phyloP scores from a whole-genome alignment of 2,888 invertebrate species.

The Acleris holmiana region DNA sequence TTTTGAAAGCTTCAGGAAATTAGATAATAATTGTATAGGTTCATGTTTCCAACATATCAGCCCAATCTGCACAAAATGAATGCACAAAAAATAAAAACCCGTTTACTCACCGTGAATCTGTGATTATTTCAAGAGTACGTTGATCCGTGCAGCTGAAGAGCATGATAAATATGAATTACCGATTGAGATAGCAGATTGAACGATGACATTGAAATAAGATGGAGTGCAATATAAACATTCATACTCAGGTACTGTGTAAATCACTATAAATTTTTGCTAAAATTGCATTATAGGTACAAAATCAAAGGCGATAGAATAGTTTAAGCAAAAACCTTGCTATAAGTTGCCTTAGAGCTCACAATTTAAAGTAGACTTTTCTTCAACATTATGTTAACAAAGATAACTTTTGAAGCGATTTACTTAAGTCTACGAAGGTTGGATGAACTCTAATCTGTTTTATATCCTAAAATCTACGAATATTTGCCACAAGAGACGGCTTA shows the following conservation, averaged over 20 bases:
- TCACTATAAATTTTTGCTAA: constrained; percentile 15
- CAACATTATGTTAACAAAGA: constrained; percentile 3
- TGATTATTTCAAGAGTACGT: too few species aligned
- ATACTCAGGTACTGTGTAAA: constrained; percentile 20
- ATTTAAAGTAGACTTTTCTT: constrained; percentile 2
- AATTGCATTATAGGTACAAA: constrained; percentile 25
- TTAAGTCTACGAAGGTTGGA: constrained; percentile 25
- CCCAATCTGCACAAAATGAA: too few species aligned
- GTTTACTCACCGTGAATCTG: too few species aligned
- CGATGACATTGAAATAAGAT: constrained; percentile 18
- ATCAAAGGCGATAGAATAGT: constrained; percentile 12
- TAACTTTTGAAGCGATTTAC: constrained; percentile 29
- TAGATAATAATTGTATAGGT: too few species aligned
- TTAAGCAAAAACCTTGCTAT: not conserved
- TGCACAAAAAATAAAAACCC: too few species aligned
- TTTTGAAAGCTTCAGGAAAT: too few species aligned
- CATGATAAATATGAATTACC: too few species aligned
- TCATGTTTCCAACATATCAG: too few species aligned
- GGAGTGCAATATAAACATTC: not conserved
- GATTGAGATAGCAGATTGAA: not conserved
- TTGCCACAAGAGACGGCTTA: constrained; percentile 13
- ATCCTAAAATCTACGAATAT: constrained; percentile 24
- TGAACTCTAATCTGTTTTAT: constrained; percentile 33
- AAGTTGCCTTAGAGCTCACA: not conserved
- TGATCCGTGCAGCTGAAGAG: not conserved